Conservation (phyloP, 2,797 vertebrate species). For the Peromyscus nudipes region DNA sequence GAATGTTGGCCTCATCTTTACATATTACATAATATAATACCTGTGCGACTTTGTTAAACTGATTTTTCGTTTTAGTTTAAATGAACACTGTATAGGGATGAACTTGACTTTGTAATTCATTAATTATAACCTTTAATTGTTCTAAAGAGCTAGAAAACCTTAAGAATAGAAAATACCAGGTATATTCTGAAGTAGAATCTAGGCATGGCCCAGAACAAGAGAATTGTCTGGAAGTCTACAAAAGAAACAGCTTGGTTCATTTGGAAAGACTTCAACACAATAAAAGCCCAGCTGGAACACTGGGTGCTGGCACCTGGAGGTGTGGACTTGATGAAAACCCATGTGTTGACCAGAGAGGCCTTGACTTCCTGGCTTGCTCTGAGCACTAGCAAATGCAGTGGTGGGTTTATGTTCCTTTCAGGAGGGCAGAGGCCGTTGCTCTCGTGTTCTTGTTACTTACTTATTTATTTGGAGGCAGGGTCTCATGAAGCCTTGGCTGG, state of each 20-base stretch:
- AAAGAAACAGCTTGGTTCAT: background rate
- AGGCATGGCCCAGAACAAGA: background rate
- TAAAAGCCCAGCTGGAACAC: background rate
- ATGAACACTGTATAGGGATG: background rate
- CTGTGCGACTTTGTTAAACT: background rate
- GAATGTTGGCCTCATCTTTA: background rate
- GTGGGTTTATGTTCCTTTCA: background rate
- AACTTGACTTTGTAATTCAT: background rate
- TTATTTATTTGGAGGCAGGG: background rate
- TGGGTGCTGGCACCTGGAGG: background rate
- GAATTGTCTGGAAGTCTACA: background rate
- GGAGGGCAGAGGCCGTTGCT: background rate
- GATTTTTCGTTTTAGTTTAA: background rate
- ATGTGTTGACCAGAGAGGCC: background rate
- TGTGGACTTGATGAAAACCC: background rate
- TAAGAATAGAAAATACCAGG: background rate
- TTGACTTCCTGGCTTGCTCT: background rate
- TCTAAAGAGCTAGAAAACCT: background rate
- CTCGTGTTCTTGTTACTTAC: background rate
- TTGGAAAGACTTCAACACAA: background rate
- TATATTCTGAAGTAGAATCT: background rate
- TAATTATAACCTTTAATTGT: background rate
- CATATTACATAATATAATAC: background rate
- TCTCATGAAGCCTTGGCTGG: background rate
- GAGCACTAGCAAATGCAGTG: background rate